Evolutionary conservation across 2,797 vertebrate genomes (phyloP).

Genomic region (Fringilla coelebs): DNA sequence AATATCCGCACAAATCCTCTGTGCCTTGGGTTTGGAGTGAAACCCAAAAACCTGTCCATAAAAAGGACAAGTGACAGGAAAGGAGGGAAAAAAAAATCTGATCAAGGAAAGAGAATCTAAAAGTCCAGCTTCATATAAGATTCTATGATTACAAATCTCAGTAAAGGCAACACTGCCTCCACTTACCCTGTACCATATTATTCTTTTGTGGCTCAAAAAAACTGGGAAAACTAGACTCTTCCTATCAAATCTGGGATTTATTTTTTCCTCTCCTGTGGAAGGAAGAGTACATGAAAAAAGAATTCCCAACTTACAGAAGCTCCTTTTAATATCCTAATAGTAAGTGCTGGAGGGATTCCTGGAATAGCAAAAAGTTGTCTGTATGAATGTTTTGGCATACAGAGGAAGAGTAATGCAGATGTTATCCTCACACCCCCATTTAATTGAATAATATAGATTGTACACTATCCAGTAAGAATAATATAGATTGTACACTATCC

Average conservation of each 20-base stretch:
- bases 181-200: neutral
- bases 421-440: neutral
- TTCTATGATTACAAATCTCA: neutral
- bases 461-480: too few relatives aligned
- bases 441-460: neutral
- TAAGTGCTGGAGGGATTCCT: neutral
- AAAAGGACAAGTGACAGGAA: neutral
- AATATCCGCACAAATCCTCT: neutral
- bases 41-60: fast-evolving
- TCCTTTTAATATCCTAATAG: neutral
- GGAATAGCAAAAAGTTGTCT: neutral
- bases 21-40: neutral
- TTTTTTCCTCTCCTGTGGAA: neutral
- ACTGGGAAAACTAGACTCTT: neutral
- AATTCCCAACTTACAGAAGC: neutral
- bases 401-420: neutral
- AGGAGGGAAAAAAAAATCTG: neutral
- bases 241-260: neutral
- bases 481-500: neutral
- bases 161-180: neutral
- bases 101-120: neutral
- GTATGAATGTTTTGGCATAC: neutral
- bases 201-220: neutral
- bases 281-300: neutral
- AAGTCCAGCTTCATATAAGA: neutral